Evolutionary conservation across 1,140 invertebrate genomes (phyloP).

Genomic region (Riptortus pedestris): DNA sequence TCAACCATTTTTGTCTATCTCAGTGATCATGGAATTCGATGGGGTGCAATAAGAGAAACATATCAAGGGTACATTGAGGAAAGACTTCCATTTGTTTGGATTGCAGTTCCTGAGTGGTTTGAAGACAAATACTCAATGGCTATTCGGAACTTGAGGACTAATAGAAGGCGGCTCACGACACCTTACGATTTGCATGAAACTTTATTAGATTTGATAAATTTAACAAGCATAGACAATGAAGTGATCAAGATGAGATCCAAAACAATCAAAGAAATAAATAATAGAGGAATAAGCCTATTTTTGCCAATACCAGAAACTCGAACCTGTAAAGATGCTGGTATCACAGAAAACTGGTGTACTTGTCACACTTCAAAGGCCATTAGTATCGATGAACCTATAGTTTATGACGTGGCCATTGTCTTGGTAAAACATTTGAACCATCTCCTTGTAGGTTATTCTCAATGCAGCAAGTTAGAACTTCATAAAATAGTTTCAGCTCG

Average conservation of each 20-base stretch:
- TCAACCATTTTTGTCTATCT: conserved; percentile 50
- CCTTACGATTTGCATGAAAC: conserved; percentile 56
- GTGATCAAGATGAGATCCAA: conserved; percentile 32
- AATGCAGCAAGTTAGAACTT: conserved; percentile 40
- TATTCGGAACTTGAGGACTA: conserved; percentile 42
- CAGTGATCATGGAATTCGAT: conserved; percentile 62
- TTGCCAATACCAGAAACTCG: conserved; percentile 54
- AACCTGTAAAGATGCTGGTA: conserved; percentile 61
- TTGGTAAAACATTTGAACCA: conserved; percentile 52
- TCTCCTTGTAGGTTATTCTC: conserved; percentile 44
- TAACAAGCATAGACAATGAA: conserved; percentile 35
- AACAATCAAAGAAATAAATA: conserved; percentile 31
- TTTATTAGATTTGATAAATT: conserved; percentile 48
- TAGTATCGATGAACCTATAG: conserved; percentile 40
- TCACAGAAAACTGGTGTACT: conserved; percentile 73
- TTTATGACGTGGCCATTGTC: conserved; percentile 42
- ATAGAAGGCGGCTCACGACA: conserved; percentile 45
- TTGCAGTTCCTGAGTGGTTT: conserved; percentile 51
- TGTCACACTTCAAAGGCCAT: conserved; percentile 54
- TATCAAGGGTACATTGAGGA: conserved; percentile 55
- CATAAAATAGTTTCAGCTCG: conserved; percentile 26
- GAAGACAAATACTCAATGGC: conserved; percentile 40
- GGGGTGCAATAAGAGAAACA: conserved; percentile 52
- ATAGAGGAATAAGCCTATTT: conserved; percentile 60
- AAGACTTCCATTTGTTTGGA: conserved; percentile 52